Percentiles rank a stretch among this genome's conserved stretches.
These are phyloP conservation scores for Aphodius sticticus DNA, from an alignment of 2,888 invertebrate genomes.

Conservation along the genomic window DNA sequence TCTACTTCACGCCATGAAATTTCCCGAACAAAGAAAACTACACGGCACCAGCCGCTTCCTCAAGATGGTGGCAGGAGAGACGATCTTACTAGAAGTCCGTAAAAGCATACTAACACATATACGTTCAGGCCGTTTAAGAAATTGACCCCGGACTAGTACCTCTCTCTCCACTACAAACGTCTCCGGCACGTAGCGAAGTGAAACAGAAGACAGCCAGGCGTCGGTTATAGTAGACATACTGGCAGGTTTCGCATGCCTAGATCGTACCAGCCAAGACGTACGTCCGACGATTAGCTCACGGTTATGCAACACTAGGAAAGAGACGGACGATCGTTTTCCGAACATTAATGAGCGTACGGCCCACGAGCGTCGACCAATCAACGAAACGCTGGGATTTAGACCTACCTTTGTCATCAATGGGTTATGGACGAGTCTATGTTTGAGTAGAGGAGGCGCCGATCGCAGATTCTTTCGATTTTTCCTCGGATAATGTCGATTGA, in stretches of 20 bases:
- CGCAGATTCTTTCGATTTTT: neutral
- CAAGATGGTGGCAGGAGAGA: constrained; percentile 34
- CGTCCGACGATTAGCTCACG: constrained; percentile 42
- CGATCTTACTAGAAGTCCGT: constrained; percentile 48
- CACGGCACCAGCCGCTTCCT: constrained; percentile 43
- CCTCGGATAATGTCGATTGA: neutral
- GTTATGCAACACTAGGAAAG: constrained; percentile 47
- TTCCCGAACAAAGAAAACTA: constrained; percentile 34
- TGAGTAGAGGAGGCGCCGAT: constrained; percentile 52
- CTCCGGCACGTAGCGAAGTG: constrained; percentile 33
- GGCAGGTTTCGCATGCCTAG: constrained; percentile 37
- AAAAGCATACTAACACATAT: constrained; percentile 54
- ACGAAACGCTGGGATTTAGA: constrained; percentile 65
- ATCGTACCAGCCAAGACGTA: constrained; percentile 29
- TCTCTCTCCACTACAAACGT: neutral
- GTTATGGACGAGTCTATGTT: constrained; percentile 69
- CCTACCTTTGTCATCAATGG: constrained; percentile 79
- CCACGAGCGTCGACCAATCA: constrained; percentile 65
- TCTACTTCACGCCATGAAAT: constrained; percentile 22
- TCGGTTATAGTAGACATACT: constrained; percentile 38
- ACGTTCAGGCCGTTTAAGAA: constrained; percentile 43
- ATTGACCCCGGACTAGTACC: constrained; percentile 26
- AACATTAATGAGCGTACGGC: constrained; percentile 57
- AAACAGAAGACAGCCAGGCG: constrained; percentile 39
- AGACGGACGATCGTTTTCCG: constrained; percentile 42